phyloP scores from a whole-genome alignment of 2,797 vertebrate genomes.

The Falco rusticolus region DNA sequence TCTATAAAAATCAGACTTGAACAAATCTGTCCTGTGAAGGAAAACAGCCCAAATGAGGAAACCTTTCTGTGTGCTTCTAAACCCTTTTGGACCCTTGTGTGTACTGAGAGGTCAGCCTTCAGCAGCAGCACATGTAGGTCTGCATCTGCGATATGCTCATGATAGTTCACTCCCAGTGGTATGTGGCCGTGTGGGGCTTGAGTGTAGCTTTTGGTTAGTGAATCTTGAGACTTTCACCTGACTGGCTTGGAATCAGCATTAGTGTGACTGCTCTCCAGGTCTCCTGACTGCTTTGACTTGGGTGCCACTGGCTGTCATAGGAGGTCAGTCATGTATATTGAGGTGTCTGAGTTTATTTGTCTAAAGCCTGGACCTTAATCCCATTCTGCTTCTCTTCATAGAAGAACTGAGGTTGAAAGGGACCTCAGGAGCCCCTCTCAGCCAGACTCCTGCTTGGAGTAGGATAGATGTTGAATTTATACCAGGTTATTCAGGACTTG shows the following conservation, averaged over 20 bases:
- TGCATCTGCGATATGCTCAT: neutral
- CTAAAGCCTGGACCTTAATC: neutral
- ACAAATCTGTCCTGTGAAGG: neutral
- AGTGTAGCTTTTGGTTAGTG: neutral
- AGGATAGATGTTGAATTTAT: neutral
- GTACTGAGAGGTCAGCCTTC: neutral
- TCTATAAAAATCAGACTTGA: neutral
- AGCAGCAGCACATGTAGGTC: neutral
- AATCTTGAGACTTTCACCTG: neutral
- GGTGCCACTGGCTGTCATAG: neutral
- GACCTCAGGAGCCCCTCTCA: neutral
- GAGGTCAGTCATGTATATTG: neutral
- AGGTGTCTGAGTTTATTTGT: neutral
- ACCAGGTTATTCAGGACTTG: neutral
- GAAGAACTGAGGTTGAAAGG: neutral
- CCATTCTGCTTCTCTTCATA: neutral
- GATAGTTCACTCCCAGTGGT: neutral
- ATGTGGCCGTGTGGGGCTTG: neutral
- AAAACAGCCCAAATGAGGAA: neutral
- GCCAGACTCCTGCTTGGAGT: neutral
- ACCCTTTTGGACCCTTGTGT: neutral
- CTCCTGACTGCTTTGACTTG: neutral
- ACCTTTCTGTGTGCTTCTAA: neutral
- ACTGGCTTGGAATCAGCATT: neutral
- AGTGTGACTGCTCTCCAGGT: neutral